Evolutionary conservation across 2,888 invertebrate species (phyloP).

Genomic region (Atethmia centrago): DNA sequence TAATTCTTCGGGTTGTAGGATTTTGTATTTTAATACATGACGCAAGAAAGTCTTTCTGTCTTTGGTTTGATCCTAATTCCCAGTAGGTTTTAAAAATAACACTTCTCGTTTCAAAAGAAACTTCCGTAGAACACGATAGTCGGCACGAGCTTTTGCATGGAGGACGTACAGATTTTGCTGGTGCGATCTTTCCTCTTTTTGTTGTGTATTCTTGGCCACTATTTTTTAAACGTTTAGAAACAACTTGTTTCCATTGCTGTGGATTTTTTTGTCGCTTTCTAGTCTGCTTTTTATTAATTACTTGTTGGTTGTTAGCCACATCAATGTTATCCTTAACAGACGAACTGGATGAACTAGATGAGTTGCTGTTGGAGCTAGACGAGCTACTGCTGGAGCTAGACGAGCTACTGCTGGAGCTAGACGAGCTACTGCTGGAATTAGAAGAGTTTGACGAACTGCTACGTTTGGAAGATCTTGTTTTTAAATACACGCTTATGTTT

Average conservation of each 20-base stretch:
- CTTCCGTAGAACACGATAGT: slow-evolving; percentile 54
- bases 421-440: slow-evolving; percentile 38
- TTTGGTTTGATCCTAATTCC: slow-evolving; percentile 52
- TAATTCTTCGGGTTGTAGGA: slow-evolving; percentile 56
- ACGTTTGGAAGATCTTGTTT: slow-evolving; percentile 40
- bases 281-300: slow-evolving; percentile 40
- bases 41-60: slow-evolving; percentile 57
- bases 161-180: slow-evolving; percentile 55
- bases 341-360: slow-evolving; percentile 38
- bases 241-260: slow-evolving; percentile 51
- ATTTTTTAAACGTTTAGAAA: slow-evolving; percentile 54
- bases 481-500: slow-evolving; percentile 43
- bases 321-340: slow-evolving; percentile 9
- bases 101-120: slow-evolving; percentile 54
- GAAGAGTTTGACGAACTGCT: slow-evolving; percentile 39
- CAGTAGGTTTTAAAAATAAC: slow-evolving; percentile 57
- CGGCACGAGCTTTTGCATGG: slow-evolving; percentile 51
- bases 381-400: no score
- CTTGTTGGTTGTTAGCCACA: slow-evolving; percentile 27
- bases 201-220: slow-evolving; percentile 52
- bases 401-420: slow-evolving; percentile 20
- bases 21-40: slow-evolving; percentile 53
- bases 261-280: slow-evolving; percentile 55
- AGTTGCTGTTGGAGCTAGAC: no score
- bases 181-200: slow-evolving; percentile 46